Evolutionary conservation across 2,113 vertebrate species (phyloP), one percentile per base, ranked within the genome.

Genomic region (Trematomus loennbergii): DNA sequence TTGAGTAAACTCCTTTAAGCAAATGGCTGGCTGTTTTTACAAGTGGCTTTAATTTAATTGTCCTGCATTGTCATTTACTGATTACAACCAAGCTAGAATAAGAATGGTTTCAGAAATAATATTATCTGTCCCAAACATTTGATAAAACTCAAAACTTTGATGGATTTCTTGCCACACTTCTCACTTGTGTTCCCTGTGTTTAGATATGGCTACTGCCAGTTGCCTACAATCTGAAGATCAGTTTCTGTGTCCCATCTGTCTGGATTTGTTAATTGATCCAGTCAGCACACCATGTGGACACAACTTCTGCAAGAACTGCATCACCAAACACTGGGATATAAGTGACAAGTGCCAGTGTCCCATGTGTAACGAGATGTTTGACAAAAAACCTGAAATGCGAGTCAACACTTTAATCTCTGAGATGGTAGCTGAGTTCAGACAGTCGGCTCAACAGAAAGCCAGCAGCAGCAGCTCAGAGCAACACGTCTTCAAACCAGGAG

Each of bases 271-370:
- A 50, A 69, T 22, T 62, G 63, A 63, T 54, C 79, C 72, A 3
- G 79, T 81, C 48, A 17, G 1, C 36, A 69, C 3, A 46, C 0
- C 77, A 40, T 79, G 77, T 72, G 77, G 77, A 58, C 73, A 79
- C 61, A 79, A 79, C 78, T 80, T 80, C 78, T 80, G 78, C 45
- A 66, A 54, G 36, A 59, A 1, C 46, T 80, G 78, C 78, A 80
- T 80, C n/a, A 60, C 36, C 22, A 1, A 33, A 40, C 12, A 60
- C 46, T 74, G 70, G 62, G 3, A 62, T 13, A 0, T 2, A 0
- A 20, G 3, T 0, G 12, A 1, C 17, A 4, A 0, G 2, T 53
- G 9, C 0, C 1, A 1, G 45, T 79, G 78, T 59, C 78, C 78
- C 0, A 13, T 68, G 20, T 81, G 78, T 40, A 53, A 68, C 20